Base-by-base conservation (phyloP, 2,888 invertebrate species). In the Drosophila longiperda region DNA sequence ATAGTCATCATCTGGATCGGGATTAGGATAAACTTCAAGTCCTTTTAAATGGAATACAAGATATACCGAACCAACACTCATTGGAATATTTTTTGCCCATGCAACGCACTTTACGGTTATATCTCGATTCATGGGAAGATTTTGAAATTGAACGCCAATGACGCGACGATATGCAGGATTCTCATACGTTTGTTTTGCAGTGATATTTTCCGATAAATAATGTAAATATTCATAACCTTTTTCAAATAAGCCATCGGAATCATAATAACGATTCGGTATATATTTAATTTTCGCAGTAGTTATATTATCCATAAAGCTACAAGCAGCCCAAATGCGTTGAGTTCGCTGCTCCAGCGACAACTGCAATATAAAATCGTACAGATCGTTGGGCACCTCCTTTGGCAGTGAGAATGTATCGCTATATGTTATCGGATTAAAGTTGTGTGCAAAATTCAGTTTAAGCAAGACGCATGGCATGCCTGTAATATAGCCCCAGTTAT, bases 291-390 rank as follows among this genome's bases (percentile, higher is more conserved):
- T 1, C 1, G 67, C 40, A 0, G 17, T 8, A 7, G 54, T 45
- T 2, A 12, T 3, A 7, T 52, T 42, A 5, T n/a, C 3, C 4
- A 57, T n/a, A 15, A 70, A 68, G 1, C 12, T 36, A 20, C 84
- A 85, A 15, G 52, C 7, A 20, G 61, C 32, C 88, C 85, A 85
- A 29, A 85, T 80, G n/a, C 88, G 88, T 60, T 83, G 61, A 0
- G 9, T 3, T 0, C 80, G 73, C 2, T 53, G n/a, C 7, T 86
- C 86, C 8, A 36, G 4, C 0, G 86, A 45, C 29, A 65, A 12
- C 32, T 54, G 34, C 17, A 80, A 32, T 7, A 85, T 15, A 38
- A 78, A 68, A n/a, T 68, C 29, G 23, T 64, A 73, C 1, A 85
- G 32, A 1, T 74, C 74, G 6, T 67, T 7, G 2, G 90, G 80